These are phyloP conservation scores for Cosmorhoe ocellata DNA, from an alignment of 2,888 invertebrate species.

Conservation along the genomic window DNA sequence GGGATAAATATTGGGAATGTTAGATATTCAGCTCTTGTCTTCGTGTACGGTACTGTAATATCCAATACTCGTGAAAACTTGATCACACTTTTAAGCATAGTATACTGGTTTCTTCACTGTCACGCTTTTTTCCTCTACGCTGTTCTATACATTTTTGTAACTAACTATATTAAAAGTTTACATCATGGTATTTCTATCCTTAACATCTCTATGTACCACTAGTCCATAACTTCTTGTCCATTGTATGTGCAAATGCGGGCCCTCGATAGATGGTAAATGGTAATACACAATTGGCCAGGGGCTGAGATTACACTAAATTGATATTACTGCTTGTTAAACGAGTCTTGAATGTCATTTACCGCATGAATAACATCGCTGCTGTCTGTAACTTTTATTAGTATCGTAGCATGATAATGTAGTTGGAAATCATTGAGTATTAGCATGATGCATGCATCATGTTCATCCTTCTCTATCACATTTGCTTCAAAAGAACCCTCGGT, in stretches of 20 bases:
- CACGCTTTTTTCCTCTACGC: no score
- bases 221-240: conserved; percentile 23
- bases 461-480: no score
- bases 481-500: no score
- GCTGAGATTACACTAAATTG: conserved; percentile 55
- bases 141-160: no score
- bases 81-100: no score
- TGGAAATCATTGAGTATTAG: background rate
- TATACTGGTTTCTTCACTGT: no score
- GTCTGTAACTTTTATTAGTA: conserved; percentile 23
- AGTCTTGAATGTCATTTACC: conserved; percentile 35
- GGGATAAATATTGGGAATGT: no score
- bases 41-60: no score
- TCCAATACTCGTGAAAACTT: no score
- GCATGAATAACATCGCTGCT: conserved; percentile 30
- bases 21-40: no score
- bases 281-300: conserved; percentile 49
- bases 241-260: conserved; percentile 51
- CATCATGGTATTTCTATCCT: background rate
- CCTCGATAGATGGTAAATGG: conserved; percentile 43
- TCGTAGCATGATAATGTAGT: conserved; percentile 14
- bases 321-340: conserved; percentile 44
- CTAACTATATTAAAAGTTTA: no score
- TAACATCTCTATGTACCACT: conserved; percentile 9
- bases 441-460: no score